phyloP scores from a whole-genome alignment of 2,888 invertebrate genomes.

The Parnassius smintheus region DNA sequence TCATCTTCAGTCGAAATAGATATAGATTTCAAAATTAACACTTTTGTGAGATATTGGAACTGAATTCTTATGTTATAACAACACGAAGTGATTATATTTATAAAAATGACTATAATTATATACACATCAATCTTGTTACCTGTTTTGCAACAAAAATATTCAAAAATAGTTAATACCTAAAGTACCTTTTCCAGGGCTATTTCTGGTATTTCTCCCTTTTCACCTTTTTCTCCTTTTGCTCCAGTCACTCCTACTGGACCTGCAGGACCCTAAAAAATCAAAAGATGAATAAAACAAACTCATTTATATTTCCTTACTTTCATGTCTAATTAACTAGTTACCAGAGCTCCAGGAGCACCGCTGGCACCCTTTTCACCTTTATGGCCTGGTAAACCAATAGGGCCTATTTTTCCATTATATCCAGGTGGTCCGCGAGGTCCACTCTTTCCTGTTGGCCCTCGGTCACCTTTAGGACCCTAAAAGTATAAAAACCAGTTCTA shows the following conservation, averaged over 20 bases:
- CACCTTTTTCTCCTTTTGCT: slow-evolving; percentile 61
- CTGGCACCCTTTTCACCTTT: slow-evolving; percentile 74
- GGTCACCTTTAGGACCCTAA: slow-evolving; percentile 43
- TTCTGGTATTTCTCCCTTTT: slow-evolving; percentile 39
- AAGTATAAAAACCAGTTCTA: not conserved
- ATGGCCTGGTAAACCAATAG: slow-evolving; percentile 58
- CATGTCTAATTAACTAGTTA: slow-evolving; percentile 8
- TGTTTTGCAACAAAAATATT: slow-evolving; percentile 3
- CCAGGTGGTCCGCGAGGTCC: slow-evolving; percentile 78
- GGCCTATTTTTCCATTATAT: slow-evolving; percentile 56
- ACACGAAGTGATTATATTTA: not conserved
- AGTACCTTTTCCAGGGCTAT: slow-evolving; percentile 49
- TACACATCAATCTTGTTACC: not conserved
- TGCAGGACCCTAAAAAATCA: slow-evolving; percentile 53
- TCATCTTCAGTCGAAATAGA: slow-evolving; percentile 40
- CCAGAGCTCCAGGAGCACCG: slow-evolving; percentile 27
- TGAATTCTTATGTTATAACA: not conserved
- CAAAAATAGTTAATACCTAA: slow-evolving; percentile 22
- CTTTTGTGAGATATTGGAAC: not conserved
- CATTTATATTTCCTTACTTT: not conserved
- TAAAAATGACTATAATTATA: not conserved
- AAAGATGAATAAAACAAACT: not conserved
- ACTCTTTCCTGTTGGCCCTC: slow-evolving; percentile 78
- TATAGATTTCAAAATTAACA: not conserved
- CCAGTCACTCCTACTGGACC: slow-evolving; percentile 53